Conservation (phyloP, 2,113 vertebrate genomes). For the Nibea coibor region DNA sequence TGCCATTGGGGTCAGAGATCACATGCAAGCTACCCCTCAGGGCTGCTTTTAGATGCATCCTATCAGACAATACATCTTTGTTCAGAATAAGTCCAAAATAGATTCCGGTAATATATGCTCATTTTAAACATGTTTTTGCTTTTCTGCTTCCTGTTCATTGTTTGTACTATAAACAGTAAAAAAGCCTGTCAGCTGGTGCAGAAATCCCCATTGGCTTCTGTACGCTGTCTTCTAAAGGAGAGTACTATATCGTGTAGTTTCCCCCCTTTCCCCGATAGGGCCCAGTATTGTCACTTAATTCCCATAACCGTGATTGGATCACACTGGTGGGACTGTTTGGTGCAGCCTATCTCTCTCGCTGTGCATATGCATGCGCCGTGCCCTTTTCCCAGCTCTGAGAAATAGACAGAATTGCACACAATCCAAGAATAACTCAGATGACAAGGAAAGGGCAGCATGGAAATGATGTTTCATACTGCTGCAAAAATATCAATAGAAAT, state of each 20-base stretch:
- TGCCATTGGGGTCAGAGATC: conserved; percentile 63
- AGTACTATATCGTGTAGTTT: background rate
- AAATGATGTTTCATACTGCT: conserved; percentile 34
- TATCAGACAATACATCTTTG: conserved; percentile 63
- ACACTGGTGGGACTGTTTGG: conserved; percentile 27
- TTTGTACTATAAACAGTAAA: conserved; percentile 22
- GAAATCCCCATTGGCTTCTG: conserved; percentile 15
- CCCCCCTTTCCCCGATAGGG: background rate
- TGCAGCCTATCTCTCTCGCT: background rate
- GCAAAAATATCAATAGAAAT: conserved; percentile 36
- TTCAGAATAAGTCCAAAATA: conserved; percentile 38
- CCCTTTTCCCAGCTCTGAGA: conserved; percentile 56
- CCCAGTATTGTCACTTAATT: conserved; percentile 40
- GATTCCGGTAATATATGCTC: background rate
- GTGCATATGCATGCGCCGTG: conserved; percentile 22
- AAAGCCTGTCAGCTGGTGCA: conserved; percentile 1
- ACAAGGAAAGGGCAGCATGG: conserved; percentile 48
- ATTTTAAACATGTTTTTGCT: conserved; percentile 21
- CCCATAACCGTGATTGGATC: conserved; percentile 34
- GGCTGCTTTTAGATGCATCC: conserved; percentile 53
- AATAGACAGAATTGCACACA: conserved; percentile 29
- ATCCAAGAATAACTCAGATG: conserved; percentile 52
- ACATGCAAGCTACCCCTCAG: conserved; percentile 39
- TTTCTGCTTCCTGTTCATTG: conserved; percentile 48
- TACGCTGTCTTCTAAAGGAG: background rate